These are phyloP conservation scores for Saccopteryx leptura DNA, from an alignment of 2,113 vertebrate genomes.

Conservation along the genomic window DNA sequence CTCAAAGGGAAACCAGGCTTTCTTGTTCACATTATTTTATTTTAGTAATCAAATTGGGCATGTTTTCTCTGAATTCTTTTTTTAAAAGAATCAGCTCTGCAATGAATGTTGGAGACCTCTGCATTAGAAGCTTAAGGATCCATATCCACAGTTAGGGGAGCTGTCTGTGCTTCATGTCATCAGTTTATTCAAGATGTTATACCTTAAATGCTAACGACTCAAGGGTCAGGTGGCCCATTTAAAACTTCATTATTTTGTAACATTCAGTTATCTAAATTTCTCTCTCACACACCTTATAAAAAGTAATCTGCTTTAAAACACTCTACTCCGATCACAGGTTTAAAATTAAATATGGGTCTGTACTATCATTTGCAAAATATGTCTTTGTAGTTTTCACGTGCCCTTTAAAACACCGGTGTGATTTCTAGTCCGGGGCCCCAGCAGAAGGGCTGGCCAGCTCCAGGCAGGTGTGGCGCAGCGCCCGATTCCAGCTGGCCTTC, in stretches of 20 bases:
- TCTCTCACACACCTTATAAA: slow-evolving; percentile 10
- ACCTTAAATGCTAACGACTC: slow-evolving; percentile 1
- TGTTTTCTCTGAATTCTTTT: slow-evolving; percentile 12
- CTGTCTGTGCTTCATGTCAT: not conserved
- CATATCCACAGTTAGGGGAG: not conserved
- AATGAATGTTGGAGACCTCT: not conserved
- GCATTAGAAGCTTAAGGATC: slow-evolving; percentile 23
- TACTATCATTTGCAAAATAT: slow-evolving; percentile 13
- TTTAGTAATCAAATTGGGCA: slow-evolving; percentile 43
- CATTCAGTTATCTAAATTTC: not conserved
- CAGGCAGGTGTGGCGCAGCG: not conserved
- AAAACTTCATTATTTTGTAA: slow-evolving; percentile 45
- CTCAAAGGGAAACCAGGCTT: not conserved
- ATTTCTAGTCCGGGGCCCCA: not conserved
- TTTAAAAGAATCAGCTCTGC: slow-evolving; percentile 1
- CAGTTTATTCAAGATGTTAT: not conserved
- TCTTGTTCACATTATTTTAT: slow-evolving; percentile 43
- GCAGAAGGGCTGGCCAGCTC: not conserved
- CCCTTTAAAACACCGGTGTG: not conserved
- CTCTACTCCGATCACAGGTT: not conserved
- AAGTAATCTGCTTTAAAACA: slow-evolving; percentile 20
- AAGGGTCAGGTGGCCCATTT: not conserved
- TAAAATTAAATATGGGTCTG: slow-evolving; percentile 5
- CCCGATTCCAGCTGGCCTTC: not conserved
- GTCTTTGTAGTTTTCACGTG: not conserved